A percentile compares a stretch with the other conserved stretches of the same genome.
Evolutionary conservation across 1,140 invertebrate genomes (phyloP).

Genomic region (Physella acuta): DNA sequence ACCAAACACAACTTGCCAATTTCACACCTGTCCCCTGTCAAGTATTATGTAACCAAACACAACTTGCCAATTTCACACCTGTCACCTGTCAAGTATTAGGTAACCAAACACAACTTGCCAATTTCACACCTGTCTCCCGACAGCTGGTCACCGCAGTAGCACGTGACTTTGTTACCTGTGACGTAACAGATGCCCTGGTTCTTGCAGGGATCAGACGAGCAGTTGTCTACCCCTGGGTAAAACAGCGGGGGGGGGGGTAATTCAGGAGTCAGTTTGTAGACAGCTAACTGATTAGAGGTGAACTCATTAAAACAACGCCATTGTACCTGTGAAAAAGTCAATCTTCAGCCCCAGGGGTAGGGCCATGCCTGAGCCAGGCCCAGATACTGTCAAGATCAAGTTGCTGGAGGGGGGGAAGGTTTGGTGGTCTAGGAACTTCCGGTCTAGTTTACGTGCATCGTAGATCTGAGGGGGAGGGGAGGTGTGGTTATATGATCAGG

Average conservation of each 20-base stretch:
- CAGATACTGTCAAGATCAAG: neutral
- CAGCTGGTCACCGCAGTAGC: neutral
- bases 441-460: no score
- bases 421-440: no score
- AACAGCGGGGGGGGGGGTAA: no score
- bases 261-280: no score
- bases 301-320: no score
- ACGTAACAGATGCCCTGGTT: neutral
- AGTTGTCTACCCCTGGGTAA: neutral
- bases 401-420: neutral
- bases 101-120: neutral
- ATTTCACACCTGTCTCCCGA: neutral
- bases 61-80: neutral
- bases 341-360: constrained; percentile 2
- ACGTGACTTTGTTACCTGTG: neutral
- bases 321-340: constrained; percentile 11
- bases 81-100: neutral
- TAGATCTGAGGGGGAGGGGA: no score
- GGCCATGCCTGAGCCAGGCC: neutral
- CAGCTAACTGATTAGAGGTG: no score
- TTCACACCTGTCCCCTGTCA: neutral
- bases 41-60: neutral
- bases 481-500: no score
- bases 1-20: no score
- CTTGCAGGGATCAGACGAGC: neutral